phyloP scores from a whole-genome alignment of 2,113 vertebrate genomes.

The Amphiprion ocellaris region DNA sequence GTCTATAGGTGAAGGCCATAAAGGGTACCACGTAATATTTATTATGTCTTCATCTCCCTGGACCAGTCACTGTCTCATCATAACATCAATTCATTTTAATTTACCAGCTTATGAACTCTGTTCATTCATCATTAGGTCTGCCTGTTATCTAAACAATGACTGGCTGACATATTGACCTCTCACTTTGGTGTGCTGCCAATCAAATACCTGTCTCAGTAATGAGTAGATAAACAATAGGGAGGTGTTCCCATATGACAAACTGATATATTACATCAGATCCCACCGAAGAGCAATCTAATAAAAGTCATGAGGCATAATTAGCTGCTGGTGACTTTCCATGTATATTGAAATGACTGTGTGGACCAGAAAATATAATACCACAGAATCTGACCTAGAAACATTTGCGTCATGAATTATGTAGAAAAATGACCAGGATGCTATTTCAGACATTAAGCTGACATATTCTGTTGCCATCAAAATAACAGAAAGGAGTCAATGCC shows the following conservation, averaged over 20 bases:
- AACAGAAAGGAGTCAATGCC: too few species aligned
- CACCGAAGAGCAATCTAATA: slow-evolving; percentile 60
- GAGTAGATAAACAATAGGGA: slow-evolving; percentile 61
- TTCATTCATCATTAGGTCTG: slow-evolving; percentile 75
- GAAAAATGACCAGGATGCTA: background rate
- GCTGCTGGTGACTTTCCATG: slow-evolving; percentile 29
- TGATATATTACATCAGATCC: slow-evolving; percentile 67
- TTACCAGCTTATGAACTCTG: slow-evolving; percentile 69
- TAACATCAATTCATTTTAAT: slow-evolving; percentile 76
- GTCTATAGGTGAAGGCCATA: slow-evolving; percentile 55
- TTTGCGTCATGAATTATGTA: background rate
- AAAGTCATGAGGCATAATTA: slow-evolving; percentile 60
- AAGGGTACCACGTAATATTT: slow-evolving; percentile 48
- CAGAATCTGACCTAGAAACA: too few species aligned
- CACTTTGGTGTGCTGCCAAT: slow-evolving; percentile 65
- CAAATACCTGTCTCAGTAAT: slow-evolving; percentile 64
- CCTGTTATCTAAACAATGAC: slow-evolving; percentile 73
- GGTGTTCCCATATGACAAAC: slow-evolving; percentile 62
- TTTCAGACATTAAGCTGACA: too few species aligned
- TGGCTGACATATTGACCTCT: slow-evolving; percentile 65
- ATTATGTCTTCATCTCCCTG: slow-evolving; percentile 67
- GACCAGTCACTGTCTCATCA: slow-evolving; percentile 66
- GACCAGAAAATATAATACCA: background rate
- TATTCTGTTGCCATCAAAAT: too few species aligned
- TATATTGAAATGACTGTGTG: slow-evolving; percentile 16